phyloP scores from a whole-genome alignment of 2,113 vertebrate species.

The Takifugu flavidus region DNA sequence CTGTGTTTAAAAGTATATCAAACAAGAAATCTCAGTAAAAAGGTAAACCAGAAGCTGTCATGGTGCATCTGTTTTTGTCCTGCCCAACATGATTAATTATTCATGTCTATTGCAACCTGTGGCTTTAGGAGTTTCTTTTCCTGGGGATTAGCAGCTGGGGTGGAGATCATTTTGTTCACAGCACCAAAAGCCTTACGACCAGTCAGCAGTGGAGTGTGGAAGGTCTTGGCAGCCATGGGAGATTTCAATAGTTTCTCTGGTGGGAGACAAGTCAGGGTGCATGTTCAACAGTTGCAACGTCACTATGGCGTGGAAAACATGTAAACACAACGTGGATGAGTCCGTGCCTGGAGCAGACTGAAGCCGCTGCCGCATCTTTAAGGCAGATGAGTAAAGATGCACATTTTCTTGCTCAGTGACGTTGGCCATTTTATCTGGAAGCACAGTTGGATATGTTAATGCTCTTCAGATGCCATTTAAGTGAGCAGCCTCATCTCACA shows the following conservation, averaged over 20 bases:
- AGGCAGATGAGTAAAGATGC: constrained; percentile 13
- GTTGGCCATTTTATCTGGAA: constrained; percentile 52
- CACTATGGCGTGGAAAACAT: accelerated
- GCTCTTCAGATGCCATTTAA: neutral
- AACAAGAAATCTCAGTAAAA: neutral
- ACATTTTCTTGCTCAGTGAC: constrained; percentile 54
- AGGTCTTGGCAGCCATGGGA: constrained; percentile 30
- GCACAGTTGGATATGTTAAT: neutral
- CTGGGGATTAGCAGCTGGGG: constrained; percentile 26
- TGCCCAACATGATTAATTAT: too few species aligned
- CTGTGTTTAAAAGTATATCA: constrained; percentile 13
- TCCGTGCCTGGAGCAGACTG: constrained; percentile 60
- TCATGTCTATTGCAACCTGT: constrained; percentile 36
- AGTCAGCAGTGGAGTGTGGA: constrained; percentile 38
- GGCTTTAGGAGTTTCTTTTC: constrained; percentile 48
- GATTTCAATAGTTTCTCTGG: constrained; percentile 50
- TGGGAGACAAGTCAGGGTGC: neutral
- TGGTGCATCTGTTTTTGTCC: neutral
- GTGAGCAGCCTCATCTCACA: too few species aligned
- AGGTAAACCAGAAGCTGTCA: too few species aligned
- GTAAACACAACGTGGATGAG: neutral
- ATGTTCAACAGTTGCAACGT: neutral
- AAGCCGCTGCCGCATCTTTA: constrained; percentile 57
- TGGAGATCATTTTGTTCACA: constrained; percentile 45
- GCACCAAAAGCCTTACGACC: constrained; percentile 59